phyloP scores from a whole-genome alignment of 2,113 vertebrate species.

The Cyprinodon tularosa region DNA sequence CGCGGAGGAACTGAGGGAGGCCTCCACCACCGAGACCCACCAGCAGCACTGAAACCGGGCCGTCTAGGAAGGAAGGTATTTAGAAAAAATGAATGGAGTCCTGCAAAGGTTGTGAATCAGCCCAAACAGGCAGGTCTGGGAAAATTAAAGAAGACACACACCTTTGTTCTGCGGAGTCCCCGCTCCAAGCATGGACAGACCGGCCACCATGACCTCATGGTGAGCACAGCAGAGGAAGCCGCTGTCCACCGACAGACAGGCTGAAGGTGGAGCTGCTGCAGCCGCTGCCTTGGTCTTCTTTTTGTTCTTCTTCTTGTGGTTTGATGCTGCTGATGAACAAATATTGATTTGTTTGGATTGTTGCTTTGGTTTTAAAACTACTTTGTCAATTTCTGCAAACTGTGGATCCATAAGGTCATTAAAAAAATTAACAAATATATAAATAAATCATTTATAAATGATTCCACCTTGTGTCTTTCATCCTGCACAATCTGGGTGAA shows the following conservation, averaged over 20 bases:
- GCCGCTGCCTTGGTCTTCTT: slow-evolving; percentile 77
- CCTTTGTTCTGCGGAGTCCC: slow-evolving; percentile 62
- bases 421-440: too few relatives aligned
- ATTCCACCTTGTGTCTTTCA: too few relatives aligned
- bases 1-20: slow-evolving; percentile 91
- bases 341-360: neutral
- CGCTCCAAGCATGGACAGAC: slow-evolving; percentile 84
- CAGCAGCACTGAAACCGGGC: slow-evolving; percentile 81
- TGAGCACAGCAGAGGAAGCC: slow-evolving; percentile 94
- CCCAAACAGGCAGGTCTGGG: neutral
- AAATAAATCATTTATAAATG: too few relatives aligned
- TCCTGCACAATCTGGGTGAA: too few relatives aligned
- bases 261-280: slow-evolving; percentile 8
- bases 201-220: slow-evolving; percentile 93
- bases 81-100: neutral
- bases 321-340: slow-evolving; percentile 51
- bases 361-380: too few relatives aligned
- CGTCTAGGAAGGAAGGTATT: slow-evolving; percentile 65
- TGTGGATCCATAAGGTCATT: too few relatives aligned
- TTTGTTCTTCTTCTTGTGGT: slow-evolving; percentile 88
- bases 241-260: slow-evolving; percentile 80
- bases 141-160: slow-evolving; percentile 17
- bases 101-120: neutral
- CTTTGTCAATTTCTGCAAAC: too few relatives aligned
- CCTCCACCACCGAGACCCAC: slow-evolving; percentile 94